These are phyloP conservation scores for Alsophila aescularia DNA, from an alignment of 2,888 invertebrate genomes.

Conservation along the genomic window DNA sequence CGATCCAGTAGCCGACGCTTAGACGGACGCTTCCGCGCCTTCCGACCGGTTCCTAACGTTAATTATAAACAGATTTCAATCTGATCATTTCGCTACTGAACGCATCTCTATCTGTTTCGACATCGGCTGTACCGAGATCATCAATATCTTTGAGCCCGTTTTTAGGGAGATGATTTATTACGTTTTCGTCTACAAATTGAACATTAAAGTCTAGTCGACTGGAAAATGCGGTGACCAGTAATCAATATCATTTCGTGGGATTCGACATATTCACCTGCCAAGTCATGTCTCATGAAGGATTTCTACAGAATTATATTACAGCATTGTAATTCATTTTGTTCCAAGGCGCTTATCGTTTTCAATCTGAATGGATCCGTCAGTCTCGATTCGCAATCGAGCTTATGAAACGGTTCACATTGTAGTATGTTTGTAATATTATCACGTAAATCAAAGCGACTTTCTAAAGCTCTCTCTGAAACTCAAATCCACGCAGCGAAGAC, in stretches of 20 bases:
- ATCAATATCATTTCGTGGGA: constrained; percentile 27
- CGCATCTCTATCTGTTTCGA: constrained; percentile 65
- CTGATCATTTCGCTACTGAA: constrained; percentile 77
- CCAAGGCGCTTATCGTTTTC: constrained; percentile 49
- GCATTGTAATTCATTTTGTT: constrained; percentile 53
- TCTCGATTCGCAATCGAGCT: constrained; percentile 57
- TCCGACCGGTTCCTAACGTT: constrained; percentile 74
- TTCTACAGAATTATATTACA: constrained; percentile 21
- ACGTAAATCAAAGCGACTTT: constrained; percentile 52
- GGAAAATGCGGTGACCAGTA: constrained; percentile 26
- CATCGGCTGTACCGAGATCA: constrained; percentile 61
- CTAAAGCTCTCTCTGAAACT: constrained; percentile 50
- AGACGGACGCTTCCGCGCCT: constrained; percentile 69
- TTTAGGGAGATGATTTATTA: constrained; percentile 67
- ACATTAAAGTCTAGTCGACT: constrained; percentile 50
- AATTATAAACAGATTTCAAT: constrained; percentile 78
- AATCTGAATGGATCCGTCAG: constrained; percentile 67
- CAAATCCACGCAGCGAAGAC: constrained; percentile 60
- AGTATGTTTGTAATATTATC: constrained; percentile 50
- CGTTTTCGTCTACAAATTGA: constrained; percentile 55
- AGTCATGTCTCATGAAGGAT: constrained; percentile 10
- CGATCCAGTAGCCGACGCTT: constrained; percentile 56
- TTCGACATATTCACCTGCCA: constrained; percentile 12
- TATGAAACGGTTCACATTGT: constrained; percentile 48
- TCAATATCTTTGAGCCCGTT: constrained; percentile 71